Percentiles rank a stretch among this genome's conserved stretches.
phyloP scores from a whole-genome alignment of 1,140 invertebrate genomes.

The Metopolophium dirhodum region DNA sequence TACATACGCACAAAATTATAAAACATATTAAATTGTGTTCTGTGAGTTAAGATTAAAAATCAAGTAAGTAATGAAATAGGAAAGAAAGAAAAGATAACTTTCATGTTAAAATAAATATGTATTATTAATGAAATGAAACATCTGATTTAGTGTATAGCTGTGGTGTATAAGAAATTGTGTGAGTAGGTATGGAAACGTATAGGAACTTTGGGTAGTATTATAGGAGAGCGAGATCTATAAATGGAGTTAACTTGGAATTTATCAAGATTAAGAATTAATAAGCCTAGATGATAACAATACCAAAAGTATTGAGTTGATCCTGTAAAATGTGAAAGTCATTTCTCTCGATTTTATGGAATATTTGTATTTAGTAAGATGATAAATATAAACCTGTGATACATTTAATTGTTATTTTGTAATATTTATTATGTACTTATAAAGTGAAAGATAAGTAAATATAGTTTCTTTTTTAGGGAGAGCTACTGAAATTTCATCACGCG shows the following conservation, averaged over 20 bases:
- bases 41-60: not conserved
- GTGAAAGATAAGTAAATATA: slow-evolving; percentile 41
- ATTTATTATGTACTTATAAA: too few species aligned
- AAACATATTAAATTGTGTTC: too few species aligned
- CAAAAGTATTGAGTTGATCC: not conserved
- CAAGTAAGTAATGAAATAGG: not conserved
- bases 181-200: not conserved
- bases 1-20: too few species aligned
- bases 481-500: slow-evolving; percentile 70
- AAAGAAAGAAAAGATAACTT: not conserved
- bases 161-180: not conserved
- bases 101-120: not conserved
- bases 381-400: too few species aligned
- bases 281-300: not conserved
- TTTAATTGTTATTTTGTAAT: too few species aligned
- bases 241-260: not conserved
- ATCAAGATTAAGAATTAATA: not conserved
- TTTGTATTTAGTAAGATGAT: not conserved
- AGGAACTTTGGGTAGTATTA: too few species aligned
- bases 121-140: not conserved
- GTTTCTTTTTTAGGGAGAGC: slow-evolving; percentile 70
- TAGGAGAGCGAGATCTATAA: not conserved
- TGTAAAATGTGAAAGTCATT: not conserved
- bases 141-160: not conserved
- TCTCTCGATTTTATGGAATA: not conserved